These are phyloP conservation scores for Phrynocephalus forsythii DNA, from an alignment of 2,797 vertebrate genomes.

Conservation along the genomic window DNA sequence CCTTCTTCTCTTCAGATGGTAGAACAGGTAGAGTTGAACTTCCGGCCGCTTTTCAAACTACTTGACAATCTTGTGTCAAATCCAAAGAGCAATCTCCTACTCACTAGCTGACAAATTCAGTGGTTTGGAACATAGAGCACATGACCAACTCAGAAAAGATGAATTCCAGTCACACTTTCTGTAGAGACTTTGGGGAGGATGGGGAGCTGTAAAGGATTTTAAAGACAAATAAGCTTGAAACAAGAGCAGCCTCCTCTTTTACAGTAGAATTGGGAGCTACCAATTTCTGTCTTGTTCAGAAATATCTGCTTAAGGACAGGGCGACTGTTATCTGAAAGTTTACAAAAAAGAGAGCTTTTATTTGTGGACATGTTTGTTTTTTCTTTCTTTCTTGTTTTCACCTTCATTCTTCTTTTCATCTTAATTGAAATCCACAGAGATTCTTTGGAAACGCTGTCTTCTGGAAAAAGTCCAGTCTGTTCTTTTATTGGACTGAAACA, in stretches of 20 bases:
- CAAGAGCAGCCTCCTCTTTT: constrained; percentile 36
- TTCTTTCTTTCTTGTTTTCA: constrained; percentile 16
- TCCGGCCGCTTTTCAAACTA: no score
- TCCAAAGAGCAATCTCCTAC: no score
- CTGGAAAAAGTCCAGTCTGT: not conserved
- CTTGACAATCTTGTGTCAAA: no score
- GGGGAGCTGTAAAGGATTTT: constrained; percentile 46
- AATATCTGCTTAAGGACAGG: not conserved
- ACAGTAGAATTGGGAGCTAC: not conserved
- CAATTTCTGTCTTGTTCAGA: constrained; percentile 46
- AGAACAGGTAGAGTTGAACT: no score
- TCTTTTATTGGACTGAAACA: not conserved
- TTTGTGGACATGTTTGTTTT: not conserved
- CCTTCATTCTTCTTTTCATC: constrained; percentile 40
- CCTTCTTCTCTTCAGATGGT: no score
- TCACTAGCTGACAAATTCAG: constrained; percentile 51
- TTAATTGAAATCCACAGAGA: not conserved
- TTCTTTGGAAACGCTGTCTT: no score
- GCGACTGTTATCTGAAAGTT: constrained; percentile 44
- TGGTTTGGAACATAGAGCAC: constrained; percentile 48
- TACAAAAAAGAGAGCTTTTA: constrained; percentile 27
- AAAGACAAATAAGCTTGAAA: constrained; percentile 42
- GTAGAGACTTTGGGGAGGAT: constrained; percentile 12
- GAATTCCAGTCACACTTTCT: constrained; percentile 26
- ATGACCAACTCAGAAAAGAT: constrained; percentile 18